phyloP scores from a whole-genome alignment of 2,113 vertebrate species.

The Piprites chloris region DNA sequence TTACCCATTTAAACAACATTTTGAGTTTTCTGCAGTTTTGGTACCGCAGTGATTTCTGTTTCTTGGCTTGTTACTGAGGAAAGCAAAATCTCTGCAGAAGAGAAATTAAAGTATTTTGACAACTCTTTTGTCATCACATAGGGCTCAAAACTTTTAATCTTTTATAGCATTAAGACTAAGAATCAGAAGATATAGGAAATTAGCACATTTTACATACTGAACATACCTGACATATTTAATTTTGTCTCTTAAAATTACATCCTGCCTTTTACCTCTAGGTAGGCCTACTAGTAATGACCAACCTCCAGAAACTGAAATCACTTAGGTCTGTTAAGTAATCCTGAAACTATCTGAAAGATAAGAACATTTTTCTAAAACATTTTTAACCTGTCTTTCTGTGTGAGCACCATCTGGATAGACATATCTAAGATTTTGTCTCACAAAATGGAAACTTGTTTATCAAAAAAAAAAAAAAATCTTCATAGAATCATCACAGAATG shows the following conservation, averaged over 20 bases:
- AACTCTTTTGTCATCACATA: not conserved
- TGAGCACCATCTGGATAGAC: not conserved
- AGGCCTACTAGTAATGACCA: not conserved
- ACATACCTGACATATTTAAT: not conserved
- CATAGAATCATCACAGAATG: not conserved
- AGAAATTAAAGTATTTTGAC: not conserved
- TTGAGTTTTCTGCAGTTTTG: not conserved
- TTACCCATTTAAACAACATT: not conserved
- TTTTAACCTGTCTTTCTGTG: not conserved
- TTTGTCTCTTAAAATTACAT: not conserved
- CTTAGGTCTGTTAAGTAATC: not conserved
- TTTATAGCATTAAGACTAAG: not conserved
- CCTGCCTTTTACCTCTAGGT: not conserved
- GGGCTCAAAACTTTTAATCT: not conserved
- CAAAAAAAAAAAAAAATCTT: not conserved
- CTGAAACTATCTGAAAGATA: not conserved
- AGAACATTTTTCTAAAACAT: not conserved
- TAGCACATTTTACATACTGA: not conserved
- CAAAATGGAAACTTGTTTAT: not conserved
- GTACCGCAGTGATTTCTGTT: not conserved
- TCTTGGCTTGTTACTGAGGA: not conserved
- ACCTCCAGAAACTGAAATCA: rapidly evolving
- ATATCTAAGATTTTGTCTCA: not conserved
- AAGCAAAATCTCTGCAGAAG: not conserved
- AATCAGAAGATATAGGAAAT: not conserved